Evolutionary conservation across 2,113 vertebrate species (phyloP).

Genomic region (Agapornis roseicollis): DNA sequence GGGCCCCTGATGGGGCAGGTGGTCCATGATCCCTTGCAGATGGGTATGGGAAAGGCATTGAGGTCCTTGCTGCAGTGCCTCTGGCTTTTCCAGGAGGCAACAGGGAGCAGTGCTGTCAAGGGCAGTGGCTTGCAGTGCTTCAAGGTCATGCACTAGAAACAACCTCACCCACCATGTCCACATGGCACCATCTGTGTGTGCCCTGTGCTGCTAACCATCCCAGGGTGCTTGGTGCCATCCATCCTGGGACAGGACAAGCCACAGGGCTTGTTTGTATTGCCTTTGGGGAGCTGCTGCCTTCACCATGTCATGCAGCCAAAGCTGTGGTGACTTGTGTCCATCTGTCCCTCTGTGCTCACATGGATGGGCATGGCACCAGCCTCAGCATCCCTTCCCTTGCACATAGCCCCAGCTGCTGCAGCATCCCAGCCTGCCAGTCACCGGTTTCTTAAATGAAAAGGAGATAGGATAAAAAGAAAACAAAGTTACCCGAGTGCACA

Average conservation of each 20-base stretch:
- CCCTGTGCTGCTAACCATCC: accelerated
- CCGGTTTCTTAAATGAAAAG: not conserved
- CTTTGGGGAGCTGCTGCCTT: not conserved
- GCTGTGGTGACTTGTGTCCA: accelerated
- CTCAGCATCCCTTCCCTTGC: not conserved
- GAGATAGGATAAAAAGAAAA: too few species aligned
- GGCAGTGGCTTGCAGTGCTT: not conserved
- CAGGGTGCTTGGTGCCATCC: not conserved
- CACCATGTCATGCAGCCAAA: accelerated
- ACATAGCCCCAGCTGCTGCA: not conserved
- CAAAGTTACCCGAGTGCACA: not conserved
- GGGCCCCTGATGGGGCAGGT: accelerated
- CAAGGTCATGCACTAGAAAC: not conserved
- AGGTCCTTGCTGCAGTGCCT: not conserved
- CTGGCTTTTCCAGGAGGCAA: not conserved
- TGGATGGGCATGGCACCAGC: not conserved
- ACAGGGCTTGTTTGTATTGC: accelerated
- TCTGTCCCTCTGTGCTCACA: not conserved
- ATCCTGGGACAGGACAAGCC: not conserved
- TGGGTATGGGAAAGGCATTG: not conserved
- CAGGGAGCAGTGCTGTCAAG: not conserved
- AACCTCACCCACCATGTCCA: not conserved
- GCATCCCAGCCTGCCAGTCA: not conserved
- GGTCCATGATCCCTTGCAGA: accelerated
- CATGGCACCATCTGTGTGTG: not conserved